Evolutionary conservation across 2,113 vertebrate genomes (phyloP), one percentile per base, ranked within the genome.

Genomic region (Phoenicopterus ruber): DNA sequence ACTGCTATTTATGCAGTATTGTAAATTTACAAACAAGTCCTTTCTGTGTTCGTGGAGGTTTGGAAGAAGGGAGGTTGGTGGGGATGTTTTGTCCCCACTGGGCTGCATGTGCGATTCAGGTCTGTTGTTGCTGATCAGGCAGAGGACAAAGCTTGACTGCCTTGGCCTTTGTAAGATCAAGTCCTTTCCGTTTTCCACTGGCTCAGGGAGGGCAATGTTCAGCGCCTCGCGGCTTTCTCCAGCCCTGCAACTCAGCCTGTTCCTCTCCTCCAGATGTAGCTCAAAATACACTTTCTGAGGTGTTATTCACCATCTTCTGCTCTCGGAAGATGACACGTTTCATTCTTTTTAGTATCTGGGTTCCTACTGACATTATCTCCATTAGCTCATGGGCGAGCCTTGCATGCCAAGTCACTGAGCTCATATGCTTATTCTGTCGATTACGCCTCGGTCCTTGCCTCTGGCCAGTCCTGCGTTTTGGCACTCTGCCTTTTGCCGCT

Each of bases 1-100:
- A 0, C 1, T 29, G 83, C 42, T 83, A 0, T 32, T 52, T 11
- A 1, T 42, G 49, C 40, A 40, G 1, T 9, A 0, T 13, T 78
- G 24, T 17, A 21, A 7, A 6, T 11, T 12, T 32, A 14, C 13
- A 9, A 24, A 6, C 17, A 8, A 17, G 49, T 69, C 57, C 32
- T 61, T 18, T 15, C 26, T 24, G 72, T 28, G 11, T 8, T 81
- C 40, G 3, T 20, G 13, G n/a, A n/a, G 80, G 19, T 67, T 36
- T 57, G 58, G 61, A 55, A 31, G 11, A 29, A 32, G 42, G 67
- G 26, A 73, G 55, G n/a, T 50, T 25, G 20, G 34, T 19, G 25
- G 12, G 18, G 14, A 7, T 28, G 22, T 63, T 67, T 20, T 66
- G 25, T 42, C 71, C 44, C 50, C 28, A 0, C 25, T 26, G 40